Evolutionary conservation across 2,113 vertebrate species (phyloP).

Genomic region (Neodontobutis hainanensis): DNA sequence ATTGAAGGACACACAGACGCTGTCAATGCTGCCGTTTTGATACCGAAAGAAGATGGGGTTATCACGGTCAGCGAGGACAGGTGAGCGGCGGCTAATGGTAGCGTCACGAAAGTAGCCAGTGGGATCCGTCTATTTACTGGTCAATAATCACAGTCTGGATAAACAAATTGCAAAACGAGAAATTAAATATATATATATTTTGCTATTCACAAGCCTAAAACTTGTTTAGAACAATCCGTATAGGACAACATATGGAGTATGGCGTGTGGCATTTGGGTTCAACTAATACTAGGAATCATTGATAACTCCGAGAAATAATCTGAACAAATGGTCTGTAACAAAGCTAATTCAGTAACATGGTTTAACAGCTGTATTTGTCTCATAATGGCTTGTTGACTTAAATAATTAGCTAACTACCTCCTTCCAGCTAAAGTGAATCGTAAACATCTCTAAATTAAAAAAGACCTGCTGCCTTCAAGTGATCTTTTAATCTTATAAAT

Average conservation of each 20-base stretch:
- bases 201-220: background rate
- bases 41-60: conserved; percentile 95
- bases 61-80: conserved; percentile 97
- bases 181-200: background rate
- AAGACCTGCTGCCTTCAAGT: conserved; percentile 8
- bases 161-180: background rate
- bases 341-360: no score
- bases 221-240: background rate
- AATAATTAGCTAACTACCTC: background rate
- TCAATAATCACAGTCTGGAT: background rate
- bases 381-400: background rate
- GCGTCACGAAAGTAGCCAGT: conserved; percentile 24
- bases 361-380: background rate
- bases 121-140: conserved; percentile 60
- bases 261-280: background rate
- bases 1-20: conserved; percentile 93
- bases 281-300: background rate
- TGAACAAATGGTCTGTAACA: no score
- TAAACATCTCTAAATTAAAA: conserved; percentile 23
- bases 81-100: conserved; percentile 69
- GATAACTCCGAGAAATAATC: background rate
- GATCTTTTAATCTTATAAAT: background rate
- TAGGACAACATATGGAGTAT: background rate
- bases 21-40: conserved; percentile 88
- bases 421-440: background rate